Conservation (phyloP, 2,797 vertebrate genomes). For the Podargus strigoides region DNA sequence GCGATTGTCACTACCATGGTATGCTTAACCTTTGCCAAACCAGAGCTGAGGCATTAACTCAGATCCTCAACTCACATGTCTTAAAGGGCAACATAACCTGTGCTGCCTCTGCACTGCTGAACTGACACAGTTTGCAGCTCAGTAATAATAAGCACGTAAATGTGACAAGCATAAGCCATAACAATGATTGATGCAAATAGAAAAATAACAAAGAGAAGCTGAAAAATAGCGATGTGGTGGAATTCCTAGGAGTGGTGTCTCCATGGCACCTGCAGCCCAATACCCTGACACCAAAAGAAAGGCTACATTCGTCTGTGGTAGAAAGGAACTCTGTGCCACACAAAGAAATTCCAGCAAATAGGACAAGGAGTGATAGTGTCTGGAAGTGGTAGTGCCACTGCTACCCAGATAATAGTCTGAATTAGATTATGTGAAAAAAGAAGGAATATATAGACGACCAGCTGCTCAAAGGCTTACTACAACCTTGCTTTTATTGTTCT, state of each 20-base stretch:
- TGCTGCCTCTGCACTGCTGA: not conserved
- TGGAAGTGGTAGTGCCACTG: constrained; percentile 72
- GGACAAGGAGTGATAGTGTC: constrained; percentile 45
- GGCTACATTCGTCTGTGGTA: not conserved
- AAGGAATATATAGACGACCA: constrained; percentile 81
- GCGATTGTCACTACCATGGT: constrained; percentile 71
- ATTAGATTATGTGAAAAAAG: constrained; percentile 77
- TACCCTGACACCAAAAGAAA: not conserved
- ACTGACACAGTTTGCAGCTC: constrained; percentile 23
- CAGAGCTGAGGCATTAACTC: constrained; percentile 65
- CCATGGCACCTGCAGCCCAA: constrained; percentile 53
- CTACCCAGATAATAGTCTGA: constrained; percentile 70
- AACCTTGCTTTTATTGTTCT: constrained; percentile 85
- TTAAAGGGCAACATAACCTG: constrained; percentile 68
- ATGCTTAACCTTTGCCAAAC: constrained; percentile 73
- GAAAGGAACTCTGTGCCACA: not conserved
- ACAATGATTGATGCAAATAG: constrained; percentile 56
- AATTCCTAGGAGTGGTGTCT: constrained; percentile 46
- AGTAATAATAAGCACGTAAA: constrained; percentile 45
- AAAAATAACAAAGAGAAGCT: constrained; percentile 54
- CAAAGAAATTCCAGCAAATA: constrained; percentile 51
- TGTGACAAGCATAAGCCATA: constrained; percentile 11
- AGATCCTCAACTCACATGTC: constrained; percentile 61
- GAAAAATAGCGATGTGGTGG: constrained; percentile 58
- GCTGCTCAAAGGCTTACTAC: constrained; percentile 83